Evolutionary conservation across 1,140 invertebrate genomes (phyloP).

Genomic region (Drepana arcuata): DNA sequence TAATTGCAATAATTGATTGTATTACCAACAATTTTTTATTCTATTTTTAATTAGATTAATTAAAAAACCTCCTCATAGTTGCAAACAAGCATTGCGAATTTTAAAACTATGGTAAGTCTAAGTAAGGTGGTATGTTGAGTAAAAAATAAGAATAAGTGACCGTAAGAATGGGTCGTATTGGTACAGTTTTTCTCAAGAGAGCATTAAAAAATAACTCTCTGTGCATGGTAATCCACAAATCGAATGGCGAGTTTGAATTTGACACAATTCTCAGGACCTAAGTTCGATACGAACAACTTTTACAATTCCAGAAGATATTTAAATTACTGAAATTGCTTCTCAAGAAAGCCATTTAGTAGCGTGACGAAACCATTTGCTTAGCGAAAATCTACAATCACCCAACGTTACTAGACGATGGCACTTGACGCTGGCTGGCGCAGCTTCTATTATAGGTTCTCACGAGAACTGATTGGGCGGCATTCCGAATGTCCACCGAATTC

Average conservation of each 20-base stretch:
- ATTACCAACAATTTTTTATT: too few species aligned
- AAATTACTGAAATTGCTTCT: slow-evolving; percentile 49
- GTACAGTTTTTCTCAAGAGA: too few species aligned
- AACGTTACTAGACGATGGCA: slow-evolving; percentile 39
- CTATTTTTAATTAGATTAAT: too few species aligned
- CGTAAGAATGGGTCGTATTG: too few species aligned
- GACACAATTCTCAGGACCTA: slow-evolving; percentile 56
- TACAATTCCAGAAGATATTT: slow-evolving; percentile 40
- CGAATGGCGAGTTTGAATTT: slow-evolving; percentile 9
- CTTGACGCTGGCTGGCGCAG: slow-evolving; percentile 27
- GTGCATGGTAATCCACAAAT: too few species aligned
- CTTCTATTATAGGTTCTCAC: slow-evolving; percentile 48
- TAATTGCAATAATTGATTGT: too few species aligned
- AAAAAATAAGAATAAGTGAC: too few species aligned
- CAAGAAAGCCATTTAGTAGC: slow-evolving; percentile 48
- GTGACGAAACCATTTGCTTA: slow-evolving; percentile 57
- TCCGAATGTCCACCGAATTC: slow-evolving; percentile 50
- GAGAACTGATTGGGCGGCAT: slow-evolving; percentile 56
- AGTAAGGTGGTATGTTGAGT: too few species aligned
- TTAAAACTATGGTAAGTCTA: too few species aligned
- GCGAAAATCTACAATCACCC: slow-evolving; percentile 56
- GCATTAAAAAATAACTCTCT: too few species aligned
- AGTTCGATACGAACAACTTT: slow-evolving; percentile 30
- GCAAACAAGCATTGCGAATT: too few species aligned
- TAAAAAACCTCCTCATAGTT: too few species aligned